These are phyloP conservation scores for Chaetoderma sp. DNA, from an alignment of 2,888 invertebrate genomes.

Conservation along the genomic window DNA sequence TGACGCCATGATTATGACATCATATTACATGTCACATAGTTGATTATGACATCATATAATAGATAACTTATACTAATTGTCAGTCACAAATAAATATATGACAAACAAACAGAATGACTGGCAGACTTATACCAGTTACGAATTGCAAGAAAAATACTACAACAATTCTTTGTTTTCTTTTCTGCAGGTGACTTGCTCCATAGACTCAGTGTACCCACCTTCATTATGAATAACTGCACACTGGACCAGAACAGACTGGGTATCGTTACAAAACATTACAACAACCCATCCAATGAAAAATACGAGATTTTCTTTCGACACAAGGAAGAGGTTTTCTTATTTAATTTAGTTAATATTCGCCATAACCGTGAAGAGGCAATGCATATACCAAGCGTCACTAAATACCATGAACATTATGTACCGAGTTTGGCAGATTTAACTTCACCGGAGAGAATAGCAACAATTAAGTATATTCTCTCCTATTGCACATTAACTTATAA, in stretches of 20 bases:
- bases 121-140: too few relatives aligned
- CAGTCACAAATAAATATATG: too few relatives aligned
- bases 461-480: conserved; percentile 90
- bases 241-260: conserved; percentile 57
- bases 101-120: too few relatives aligned
- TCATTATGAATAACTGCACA: conserved; percentile 51
- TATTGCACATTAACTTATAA: conserved; percentile 88
- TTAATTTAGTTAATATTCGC: conserved; percentile 49
- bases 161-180: too few relatives aligned
- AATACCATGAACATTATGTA: conserved; percentile 65
- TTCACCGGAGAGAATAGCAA: conserved; percentile 84
- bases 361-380: conserved; percentile 60
- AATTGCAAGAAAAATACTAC: too few relatives aligned
- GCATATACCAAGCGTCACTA: conserved; percentile 66
- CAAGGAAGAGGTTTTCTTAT: conserved; percentile 54
- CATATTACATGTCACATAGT: too few relatives aligned
- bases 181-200: too few relatives aligned
- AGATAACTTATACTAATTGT: too few relatives aligned
- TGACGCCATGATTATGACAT: too few relatives aligned
- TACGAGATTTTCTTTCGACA: conserved; percentile 64
- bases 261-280: conserved; percentile 66
- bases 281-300: conserved; percentile 66
- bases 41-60: too few relatives aligned
- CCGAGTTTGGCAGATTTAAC: conserved; percentile 66
- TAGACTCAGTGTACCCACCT: too few relatives aligned